Evolutionary conservation across 2,888 invertebrate genomes (phyloP), one percentile per base, ranked within the genome.

Genomic region (Achlya flavicornis): DNA sequence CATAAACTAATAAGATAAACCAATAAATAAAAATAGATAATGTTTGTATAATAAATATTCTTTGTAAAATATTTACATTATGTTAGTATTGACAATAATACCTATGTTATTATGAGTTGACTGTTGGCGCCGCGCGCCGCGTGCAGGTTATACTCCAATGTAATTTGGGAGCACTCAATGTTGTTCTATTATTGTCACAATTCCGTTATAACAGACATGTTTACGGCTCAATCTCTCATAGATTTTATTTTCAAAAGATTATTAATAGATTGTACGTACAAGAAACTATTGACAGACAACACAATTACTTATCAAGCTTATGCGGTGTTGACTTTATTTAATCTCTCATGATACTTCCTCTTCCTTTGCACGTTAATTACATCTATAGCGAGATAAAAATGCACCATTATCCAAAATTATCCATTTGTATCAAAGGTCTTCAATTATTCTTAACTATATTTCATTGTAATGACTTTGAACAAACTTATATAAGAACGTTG

Each of bases 141-240:
- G 60, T 41, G 3, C 19, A 12, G 38, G n/a, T 41, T 59, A n/a
- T n/a, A 33, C 74, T 77, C 67, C 68, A 68, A 72, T 76, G 77
- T 83, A 82, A 84, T 83, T 85, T 75, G 76, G 85, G 80, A 81
- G 73, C 80, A 75, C 78, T 84, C 78, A 81, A 77, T 82, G 83
- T 80, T 77, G 69, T 67, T 78, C 83, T 86, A 87, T 87, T 86
- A 86, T 81, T 80, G 81, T 83, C 80, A 76, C 74, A 68, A 66
- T 71, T 69, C 72, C 65, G 72, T 69, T 16, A 61, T 61, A 53
- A 53, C 53, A 19, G 53, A 2, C 73, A 75, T 80, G 78, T 83
- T 80, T 80, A 81, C 73, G 77, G 77, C 70, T 71, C 66, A 68
- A 73, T 77, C 74, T 77, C 72, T 74, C 73, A 71, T 72, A 75